Conservation (phyloP, 2,888 invertebrate genomes). For the Saturnia pavonia region DNA sequence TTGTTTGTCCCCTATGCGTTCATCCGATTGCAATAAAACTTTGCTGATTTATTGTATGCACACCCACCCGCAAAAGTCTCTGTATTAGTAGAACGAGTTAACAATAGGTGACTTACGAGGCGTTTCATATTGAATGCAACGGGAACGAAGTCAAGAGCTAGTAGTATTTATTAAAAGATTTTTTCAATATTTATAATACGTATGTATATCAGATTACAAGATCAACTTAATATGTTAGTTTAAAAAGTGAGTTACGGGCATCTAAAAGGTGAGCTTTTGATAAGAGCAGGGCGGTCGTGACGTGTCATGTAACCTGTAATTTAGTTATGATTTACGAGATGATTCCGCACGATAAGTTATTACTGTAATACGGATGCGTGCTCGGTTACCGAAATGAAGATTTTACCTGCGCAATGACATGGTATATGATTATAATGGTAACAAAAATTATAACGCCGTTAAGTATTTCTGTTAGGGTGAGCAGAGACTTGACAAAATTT, state of each 20-base stretch:
- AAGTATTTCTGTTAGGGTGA: not conserved
- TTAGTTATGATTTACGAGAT: constrained; percentile 69
- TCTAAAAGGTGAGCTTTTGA: constrained; percentile 56
- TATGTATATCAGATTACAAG: not conserved
- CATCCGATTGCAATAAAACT: no score
- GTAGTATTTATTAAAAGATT: no score
- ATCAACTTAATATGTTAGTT: not conserved
- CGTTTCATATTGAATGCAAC: no score
- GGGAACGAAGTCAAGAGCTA: not conserved
- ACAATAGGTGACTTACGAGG: no score
- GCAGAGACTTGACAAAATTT: not conserved
- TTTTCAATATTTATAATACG: no score
- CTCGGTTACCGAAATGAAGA: constrained; percentile 68
- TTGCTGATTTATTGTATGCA: no score
- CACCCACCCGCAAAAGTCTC: no score
- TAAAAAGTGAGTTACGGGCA: constrained; percentile 23
- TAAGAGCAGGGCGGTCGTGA: constrained; percentile 58
- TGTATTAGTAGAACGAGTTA: no score
- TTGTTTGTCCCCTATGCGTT: no score
- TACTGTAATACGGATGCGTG: constrained; percentile 59
- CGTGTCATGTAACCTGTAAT: constrained; percentile 67
- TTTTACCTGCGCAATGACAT: constrained; percentile 35
- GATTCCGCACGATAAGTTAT: constrained; percentile 61
- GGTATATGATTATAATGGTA: not conserved
- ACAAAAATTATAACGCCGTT: not conserved